These are phyloP conservation scores for Chionis minor DNA, from an alignment of 2,113 vertebrate genomes.

Conservation along the genomic window DNA sequence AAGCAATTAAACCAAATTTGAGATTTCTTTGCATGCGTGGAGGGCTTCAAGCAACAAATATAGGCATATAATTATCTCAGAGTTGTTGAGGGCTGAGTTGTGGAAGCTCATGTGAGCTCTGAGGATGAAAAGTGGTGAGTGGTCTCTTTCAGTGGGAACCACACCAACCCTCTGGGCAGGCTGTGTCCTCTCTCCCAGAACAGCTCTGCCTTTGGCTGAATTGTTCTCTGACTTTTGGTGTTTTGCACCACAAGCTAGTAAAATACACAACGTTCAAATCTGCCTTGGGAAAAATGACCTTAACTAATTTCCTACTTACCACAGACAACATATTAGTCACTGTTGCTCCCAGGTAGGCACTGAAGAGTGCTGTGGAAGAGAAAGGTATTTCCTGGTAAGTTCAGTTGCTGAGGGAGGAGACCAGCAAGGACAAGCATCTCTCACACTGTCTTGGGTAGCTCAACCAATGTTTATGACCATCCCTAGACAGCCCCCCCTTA, in stretches of 20 bases:
- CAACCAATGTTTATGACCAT: neutral
- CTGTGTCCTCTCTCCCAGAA: neutral
- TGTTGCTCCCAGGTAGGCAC: slow-evolving; percentile 87
- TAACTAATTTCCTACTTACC: slow-evolving; percentile 71
- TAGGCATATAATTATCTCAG: neutral
- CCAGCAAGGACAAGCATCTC: neutral
- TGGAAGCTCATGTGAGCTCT: neutral
- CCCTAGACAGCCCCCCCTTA: neutral
- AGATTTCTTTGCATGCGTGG: neutral
- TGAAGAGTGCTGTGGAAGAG: slow-evolving; percentile 78
- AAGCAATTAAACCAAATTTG: neutral
- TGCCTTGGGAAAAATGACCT: neutral
- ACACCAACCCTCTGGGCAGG: neutral
- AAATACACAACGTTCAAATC: neutral
- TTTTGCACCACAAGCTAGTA: neutral
- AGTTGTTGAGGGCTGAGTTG: neutral
- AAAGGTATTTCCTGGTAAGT: neutral
- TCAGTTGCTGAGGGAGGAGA: neutral
- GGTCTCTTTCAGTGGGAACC: neutral
- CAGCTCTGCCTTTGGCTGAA: neutral
- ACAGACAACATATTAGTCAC: slow-evolving; percentile 83
- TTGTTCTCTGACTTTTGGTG: neutral
- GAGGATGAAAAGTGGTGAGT: neutral
- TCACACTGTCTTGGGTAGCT: neutral
- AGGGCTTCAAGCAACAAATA: neutral